Evolutionary conservation across 2,113 vertebrate genomes (phyloP).

Genomic region (Mastomys natalensis): DNA sequence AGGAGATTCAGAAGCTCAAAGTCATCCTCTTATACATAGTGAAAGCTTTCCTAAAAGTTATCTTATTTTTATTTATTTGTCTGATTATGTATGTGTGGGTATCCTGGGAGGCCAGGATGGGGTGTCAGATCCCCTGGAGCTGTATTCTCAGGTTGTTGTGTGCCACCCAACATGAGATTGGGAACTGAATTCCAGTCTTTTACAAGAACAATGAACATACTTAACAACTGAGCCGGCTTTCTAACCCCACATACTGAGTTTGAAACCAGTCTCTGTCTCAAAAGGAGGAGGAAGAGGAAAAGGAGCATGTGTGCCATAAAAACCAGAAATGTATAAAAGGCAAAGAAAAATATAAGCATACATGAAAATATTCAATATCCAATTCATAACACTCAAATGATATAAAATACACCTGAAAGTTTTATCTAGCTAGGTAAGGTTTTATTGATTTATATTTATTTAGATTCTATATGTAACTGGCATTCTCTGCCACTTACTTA

Average conservation of each 20-base stretch:
- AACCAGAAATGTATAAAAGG: conserved; percentile 37
- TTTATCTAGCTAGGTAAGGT: conserved; percentile 5
- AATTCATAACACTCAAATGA: neutral
- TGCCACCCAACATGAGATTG: neutral
- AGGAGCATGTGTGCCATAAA: neutral
- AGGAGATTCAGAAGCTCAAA: neutral
- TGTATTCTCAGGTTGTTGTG: too few species aligned
- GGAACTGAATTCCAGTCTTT: neutral
- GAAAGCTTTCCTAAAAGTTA: neutral
- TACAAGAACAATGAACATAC: neutral
- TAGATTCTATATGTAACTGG: neutral
- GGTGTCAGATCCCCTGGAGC: neutral
- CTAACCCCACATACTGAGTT: neutral
- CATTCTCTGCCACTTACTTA: neutral
- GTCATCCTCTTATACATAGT: too few species aligned
- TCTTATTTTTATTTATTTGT: neutral
- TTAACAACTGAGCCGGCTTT: too few species aligned
- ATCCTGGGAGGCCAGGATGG: neutral
- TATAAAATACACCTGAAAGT: neutral
- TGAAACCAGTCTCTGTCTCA: neutral
- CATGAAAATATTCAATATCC: neutral
- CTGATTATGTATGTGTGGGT: neutral
- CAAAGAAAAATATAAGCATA: neutral
- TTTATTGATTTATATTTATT: neutral
- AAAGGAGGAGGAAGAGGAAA: neutral